Conservation (phyloP, 2,888 invertebrate genomes). For the Coelopa pilipes region DNA sequence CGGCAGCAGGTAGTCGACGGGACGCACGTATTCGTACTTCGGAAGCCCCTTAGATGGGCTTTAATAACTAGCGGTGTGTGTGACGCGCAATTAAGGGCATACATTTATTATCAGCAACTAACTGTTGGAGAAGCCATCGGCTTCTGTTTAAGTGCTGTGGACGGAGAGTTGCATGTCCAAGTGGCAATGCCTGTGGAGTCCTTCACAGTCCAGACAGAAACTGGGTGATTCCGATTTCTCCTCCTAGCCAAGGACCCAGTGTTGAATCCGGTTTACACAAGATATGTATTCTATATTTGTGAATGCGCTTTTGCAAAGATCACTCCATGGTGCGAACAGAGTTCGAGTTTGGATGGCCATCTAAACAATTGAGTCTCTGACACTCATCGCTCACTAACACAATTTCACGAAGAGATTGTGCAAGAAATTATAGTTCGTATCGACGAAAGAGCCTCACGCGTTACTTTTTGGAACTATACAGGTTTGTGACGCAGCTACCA, state of each 20-base stretch:
- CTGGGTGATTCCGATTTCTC: too few relatives aligned
- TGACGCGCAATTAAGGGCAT: constrained; percentile 13
- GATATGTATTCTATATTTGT: too few relatives aligned
- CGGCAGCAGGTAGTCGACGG: constrained; percentile 17
- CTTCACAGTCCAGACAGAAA: background rate
- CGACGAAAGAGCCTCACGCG: background rate
- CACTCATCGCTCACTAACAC: too few relatives aligned
- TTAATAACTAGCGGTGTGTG: background rate
- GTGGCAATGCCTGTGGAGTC: background rate
- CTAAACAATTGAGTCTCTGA: too few relatives aligned
- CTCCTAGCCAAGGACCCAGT: background rate
- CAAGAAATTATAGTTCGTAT: background rate
- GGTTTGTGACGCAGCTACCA: constrained; percentile 5
- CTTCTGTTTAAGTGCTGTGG: constrained; percentile 20
- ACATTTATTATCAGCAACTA: constrained; percentile 22
- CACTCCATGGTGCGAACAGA: too few relatives aligned
- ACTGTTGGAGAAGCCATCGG: constrained; percentile 7
- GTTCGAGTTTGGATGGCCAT: too few relatives aligned
- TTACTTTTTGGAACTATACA: background rate
- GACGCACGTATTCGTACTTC: constrained; percentile 3
- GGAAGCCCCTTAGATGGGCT: background rate
- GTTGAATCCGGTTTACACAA: too few relatives aligned
- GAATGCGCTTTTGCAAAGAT: too few relatives aligned
- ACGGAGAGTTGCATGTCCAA: background rate
- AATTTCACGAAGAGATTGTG: too few relatives aligned